Conservation (phyloP, 2,113 vertebrate species). For the Eleginops maclovinus region DNA sequence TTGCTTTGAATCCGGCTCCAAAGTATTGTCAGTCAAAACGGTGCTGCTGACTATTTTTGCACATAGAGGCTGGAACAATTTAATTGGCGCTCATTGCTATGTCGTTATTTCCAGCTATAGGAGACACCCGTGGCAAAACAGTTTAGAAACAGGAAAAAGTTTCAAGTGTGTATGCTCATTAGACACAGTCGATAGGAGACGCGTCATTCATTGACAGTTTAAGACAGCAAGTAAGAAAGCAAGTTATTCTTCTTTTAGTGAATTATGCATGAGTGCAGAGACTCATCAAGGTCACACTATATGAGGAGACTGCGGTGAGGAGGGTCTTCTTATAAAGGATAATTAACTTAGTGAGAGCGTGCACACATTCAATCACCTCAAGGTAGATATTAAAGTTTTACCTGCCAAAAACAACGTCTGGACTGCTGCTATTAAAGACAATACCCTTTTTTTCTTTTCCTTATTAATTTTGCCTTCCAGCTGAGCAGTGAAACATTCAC, state of each 20-base stretch:
- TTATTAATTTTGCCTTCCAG: slow-evolving; percentile 72
- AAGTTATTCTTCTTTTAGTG: slow-evolving; percentile 64
- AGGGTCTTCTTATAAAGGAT: slow-evolving; percentile 68
- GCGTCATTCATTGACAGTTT: slow-evolving; percentile 58
- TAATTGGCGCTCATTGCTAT: slow-evolving; percentile 70
- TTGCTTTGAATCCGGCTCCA: slow-evolving; percentile 72
- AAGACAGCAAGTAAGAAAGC: slow-evolving; percentile 65
- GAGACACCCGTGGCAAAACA: slow-evolving; percentile 68
- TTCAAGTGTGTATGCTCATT: slow-evolving; percentile 76
- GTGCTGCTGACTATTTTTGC: slow-evolving; percentile 66
- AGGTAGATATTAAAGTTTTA: slow-evolving; percentile 61
- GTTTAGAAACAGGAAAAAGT: slow-evolving; percentile 60
- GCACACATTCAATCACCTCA: slow-evolving; percentile 43
- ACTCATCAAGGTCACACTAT: slow-evolving; percentile 73
- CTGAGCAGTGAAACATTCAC: slow-evolving; percentile 74
- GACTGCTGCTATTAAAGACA: slow-evolving; percentile 50
- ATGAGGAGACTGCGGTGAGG: slow-evolving; percentile 36
- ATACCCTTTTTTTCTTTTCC: slow-evolving; percentile 43
- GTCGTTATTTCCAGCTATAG: slow-evolving; percentile 63
- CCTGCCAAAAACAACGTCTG: slow-evolving; percentile 40
- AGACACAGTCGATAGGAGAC: slow-evolving; percentile 61
- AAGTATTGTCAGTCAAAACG: slow-evolving; percentile 71
- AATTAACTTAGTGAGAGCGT: slow-evolving; percentile 67
- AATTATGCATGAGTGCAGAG: slow-evolving; percentile 79
- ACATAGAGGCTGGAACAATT: slow-evolving; percentile 54